These are phyloP conservation scores for Lasioglossum malachurum DNA, from an alignment of 2,888 invertebrate genomes.

Conservation along the genomic window DNA sequence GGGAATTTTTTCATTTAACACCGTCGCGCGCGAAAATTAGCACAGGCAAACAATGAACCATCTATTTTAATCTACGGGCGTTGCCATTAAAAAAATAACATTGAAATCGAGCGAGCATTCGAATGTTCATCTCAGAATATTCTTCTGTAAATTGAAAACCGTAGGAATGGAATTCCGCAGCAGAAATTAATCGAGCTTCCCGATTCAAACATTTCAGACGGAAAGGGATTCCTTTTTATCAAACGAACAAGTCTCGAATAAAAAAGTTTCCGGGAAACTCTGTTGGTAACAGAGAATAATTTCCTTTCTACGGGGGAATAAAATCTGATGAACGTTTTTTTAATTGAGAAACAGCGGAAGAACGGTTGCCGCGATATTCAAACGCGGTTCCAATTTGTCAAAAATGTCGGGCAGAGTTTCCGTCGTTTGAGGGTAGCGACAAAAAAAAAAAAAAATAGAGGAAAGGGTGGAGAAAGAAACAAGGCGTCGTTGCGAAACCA, in stretches of 20 bases:
- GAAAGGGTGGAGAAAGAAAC: not conserved
- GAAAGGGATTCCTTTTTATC: not conserved
- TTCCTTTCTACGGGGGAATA: not conserved
- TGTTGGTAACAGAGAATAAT: not conserved
- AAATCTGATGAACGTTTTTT: not conserved
- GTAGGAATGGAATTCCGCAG: not conserved
- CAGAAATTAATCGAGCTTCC: not conserved
- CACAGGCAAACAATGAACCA: not conserved
- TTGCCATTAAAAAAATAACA: not conserved
- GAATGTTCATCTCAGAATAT: not conserved
- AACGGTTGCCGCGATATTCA: not conserved
- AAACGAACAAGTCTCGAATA: not conserved
- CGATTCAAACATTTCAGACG: not conserved
- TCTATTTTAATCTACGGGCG: not conserved
- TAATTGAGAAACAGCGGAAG: not conserved
- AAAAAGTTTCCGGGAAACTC: not conserved
- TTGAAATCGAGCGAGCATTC: not conserved
- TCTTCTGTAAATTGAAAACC: not conserved
- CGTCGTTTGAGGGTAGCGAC: not conserved
- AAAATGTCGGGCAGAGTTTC: not conserved
- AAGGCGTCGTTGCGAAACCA: not conserved
- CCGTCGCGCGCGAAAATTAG: not conserved
- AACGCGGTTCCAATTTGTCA: not conserved
- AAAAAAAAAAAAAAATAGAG: not conserved
- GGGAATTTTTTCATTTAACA: not conserved